phyloP scores from a whole-genome alignment of 2,797 vertebrate genomes.

The Tadarida brasiliensis region DNA sequence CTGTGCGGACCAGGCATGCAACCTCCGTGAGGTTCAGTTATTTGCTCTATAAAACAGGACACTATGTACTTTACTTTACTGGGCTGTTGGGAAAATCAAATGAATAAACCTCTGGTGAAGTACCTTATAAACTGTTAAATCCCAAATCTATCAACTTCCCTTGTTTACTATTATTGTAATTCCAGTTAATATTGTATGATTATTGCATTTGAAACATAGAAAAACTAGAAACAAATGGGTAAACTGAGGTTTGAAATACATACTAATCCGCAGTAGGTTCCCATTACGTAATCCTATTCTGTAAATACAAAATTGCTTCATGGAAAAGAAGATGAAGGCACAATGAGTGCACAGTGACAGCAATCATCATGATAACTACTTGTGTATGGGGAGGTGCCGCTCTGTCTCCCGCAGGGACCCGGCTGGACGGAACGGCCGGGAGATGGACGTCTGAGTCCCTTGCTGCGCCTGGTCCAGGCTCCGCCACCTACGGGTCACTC shows the following conservation, averaged over 20 bases:
- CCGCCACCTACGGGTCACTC: background rate
- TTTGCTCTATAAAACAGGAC: background rate
- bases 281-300: slow-evolving; percentile 51
- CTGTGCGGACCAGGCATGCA: background rate
- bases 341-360: slow-evolving; percentile 48
- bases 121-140: background rate
- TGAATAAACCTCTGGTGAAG: background rate
- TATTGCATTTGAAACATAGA: slow-evolving; percentile 43
- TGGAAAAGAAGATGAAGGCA: slow-evolving; percentile 66
- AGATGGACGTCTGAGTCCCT: background rate
- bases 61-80: background rate
- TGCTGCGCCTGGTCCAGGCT: background rate
- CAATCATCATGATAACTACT: slow-evolving; percentile 53
- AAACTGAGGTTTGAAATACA: slow-evolving; percentile 61
- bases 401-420: slow-evolving; percentile 64
- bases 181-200: background rate
- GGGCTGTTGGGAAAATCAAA: background rate
- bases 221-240: slow-evolving; percentile 11
- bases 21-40: background rate
- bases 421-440: background rate
- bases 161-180: background rate
- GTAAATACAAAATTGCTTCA: slow-evolving; percentile 63
- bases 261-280: slow-evolving; percentile 37
- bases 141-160: background rate
- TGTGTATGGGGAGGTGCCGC: slow-evolving; percentile 21